Base-by-base conservation (phyloP, 2,888 invertebrate species). In the Ecliptopera silaceata region DNA sequence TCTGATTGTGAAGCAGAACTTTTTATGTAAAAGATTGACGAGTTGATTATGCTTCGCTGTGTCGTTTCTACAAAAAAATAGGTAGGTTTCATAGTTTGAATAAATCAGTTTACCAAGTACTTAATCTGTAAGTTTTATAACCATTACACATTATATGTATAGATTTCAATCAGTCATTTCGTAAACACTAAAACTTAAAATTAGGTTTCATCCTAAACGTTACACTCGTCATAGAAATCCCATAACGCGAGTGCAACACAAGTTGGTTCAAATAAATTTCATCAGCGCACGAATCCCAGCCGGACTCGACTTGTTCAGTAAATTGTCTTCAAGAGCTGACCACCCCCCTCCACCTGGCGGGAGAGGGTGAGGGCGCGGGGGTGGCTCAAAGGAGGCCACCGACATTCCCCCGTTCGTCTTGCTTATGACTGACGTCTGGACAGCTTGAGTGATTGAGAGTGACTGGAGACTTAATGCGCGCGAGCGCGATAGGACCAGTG, bases 261-360 rank as follows among this genome's bases (percentile, higher is more conserved):
- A 79, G 79, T 83, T 82, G 75, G 77, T 82, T 80, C 81, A 83
- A 87, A 88, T 88, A 89, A 89, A 88, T 87, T 88, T 87, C 85
- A 85, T 85, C 83, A 81, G 75, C 65, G 79, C 75, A 79, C 82
- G 82, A 82, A 83, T 83, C 84, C 87, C 82, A 70, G 79, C 74
- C 71, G 80, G 77, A 81, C 78, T 80, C 80, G 77, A 82, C 84
- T 84, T 81, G 84, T 80, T 80, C 86, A 82, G 88, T 90, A 88
- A 89, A 89, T 89, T 89, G 89, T 90, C 89, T 90, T 89, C 86
- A 87, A 88, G 88, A 86, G 88, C 88, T 89, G 89, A 88, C 90
- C 89, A 82, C 68, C 77, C 79, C 81, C 84, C 81, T 78, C 73
- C 72, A 74, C 76, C 75, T 75, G 71, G 70, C 72, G 74, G 80